phyloP scores from a whole-genome alignment of 2,888 invertebrate genomes.

The Cantharis rufa region DNA sequence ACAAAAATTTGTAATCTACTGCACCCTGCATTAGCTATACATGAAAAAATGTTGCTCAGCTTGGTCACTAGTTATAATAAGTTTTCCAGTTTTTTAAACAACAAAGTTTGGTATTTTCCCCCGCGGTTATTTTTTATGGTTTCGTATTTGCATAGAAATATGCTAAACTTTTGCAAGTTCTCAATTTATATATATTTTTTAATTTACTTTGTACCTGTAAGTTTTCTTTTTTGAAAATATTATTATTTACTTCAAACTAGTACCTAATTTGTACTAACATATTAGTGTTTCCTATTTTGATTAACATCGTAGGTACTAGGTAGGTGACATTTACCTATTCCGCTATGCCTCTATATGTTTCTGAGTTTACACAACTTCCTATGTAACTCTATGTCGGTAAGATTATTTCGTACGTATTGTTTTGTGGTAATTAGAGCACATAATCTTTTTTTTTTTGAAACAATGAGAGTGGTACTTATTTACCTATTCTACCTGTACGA shows the following conservation, averaged over 20 bases:
- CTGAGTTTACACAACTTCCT: not conserved
- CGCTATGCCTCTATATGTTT: not conserved
- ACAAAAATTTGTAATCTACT: not conserved
- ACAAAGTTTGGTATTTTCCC: not conserved
- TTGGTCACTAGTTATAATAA: not conserved
- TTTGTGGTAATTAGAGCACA: not conserved
- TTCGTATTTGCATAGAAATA: not conserved
- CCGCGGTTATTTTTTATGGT: not conserved
- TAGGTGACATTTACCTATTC: not conserved
- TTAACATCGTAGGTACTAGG: not conserved
- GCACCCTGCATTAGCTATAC: not conserved
- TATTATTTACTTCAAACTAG: no score
- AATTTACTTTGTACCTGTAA: not conserved
- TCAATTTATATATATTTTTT: not conserved
- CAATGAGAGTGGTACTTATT: not conserved
- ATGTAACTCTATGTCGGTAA: not conserved
- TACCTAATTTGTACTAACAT: not conserved
- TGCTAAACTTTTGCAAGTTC: not conserved
- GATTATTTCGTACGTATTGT: not conserved
- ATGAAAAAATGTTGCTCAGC: not conserved
- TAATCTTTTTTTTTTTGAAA: not conserved
- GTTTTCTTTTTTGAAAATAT: not conserved
- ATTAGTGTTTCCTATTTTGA: not conserved
- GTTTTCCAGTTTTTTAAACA: conserved; percentile 9
- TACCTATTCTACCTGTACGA: not conserved